phyloP scores from a whole-genome alignment of 2,797 vertebrate genomes.

The Sebastolobus altivelis region DNA sequence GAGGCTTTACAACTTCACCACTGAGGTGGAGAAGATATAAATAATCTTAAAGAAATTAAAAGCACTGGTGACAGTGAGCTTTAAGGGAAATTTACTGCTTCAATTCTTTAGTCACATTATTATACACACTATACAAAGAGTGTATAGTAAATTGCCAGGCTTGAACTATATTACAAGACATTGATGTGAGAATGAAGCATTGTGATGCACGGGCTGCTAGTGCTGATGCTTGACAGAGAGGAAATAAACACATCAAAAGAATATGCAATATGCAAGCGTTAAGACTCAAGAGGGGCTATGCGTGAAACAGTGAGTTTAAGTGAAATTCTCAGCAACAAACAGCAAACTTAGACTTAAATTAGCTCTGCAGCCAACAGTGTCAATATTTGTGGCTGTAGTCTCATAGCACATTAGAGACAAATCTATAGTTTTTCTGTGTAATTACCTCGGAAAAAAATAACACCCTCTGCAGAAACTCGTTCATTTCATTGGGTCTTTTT shows the following conservation, averaged over 20 bases:
- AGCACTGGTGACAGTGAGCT: conserved; percentile 6
- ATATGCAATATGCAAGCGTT: conserved; percentile 43
- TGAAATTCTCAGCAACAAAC: conserved; percentile 41
- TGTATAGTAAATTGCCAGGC: conserved; percentile 30
- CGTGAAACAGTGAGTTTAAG: conserved; percentile 46
- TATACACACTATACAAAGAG: conserved; percentile 25
- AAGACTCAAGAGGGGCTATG: conserved; percentile 5
- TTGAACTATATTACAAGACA: conserved; percentile 38
- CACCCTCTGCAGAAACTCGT: neutral
- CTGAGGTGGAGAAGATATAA: conserved; percentile 22
- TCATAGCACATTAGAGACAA: conserved; percentile 42
- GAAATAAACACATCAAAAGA: conserved; percentile 71
- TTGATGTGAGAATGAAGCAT: conserved; percentile 20
- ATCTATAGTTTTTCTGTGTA: conserved; percentile 44
- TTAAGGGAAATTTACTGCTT: conserved; percentile 22
- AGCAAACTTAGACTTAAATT: conserved; percentile 35
- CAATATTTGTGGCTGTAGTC: conserved; percentile 25
- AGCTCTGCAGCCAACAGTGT: conserved; percentile 27
- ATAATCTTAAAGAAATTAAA: conserved; percentile 8
- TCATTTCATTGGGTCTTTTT: conserved; percentile 29
- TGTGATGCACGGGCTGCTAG: conserved; percentile 10
- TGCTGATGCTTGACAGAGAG: conserved; percentile 46
- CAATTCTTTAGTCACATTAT: conserved; percentile 33
- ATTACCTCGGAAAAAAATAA: conserved; percentile 49
- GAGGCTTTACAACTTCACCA: conserved; percentile 5